Percentiles rank a stretch among this genome's conserved stretches.
Evolutionary conservation across 2,797 vertebrate species (phyloP).

Genomic region (Dendrocincla tyrannina): DNA sequence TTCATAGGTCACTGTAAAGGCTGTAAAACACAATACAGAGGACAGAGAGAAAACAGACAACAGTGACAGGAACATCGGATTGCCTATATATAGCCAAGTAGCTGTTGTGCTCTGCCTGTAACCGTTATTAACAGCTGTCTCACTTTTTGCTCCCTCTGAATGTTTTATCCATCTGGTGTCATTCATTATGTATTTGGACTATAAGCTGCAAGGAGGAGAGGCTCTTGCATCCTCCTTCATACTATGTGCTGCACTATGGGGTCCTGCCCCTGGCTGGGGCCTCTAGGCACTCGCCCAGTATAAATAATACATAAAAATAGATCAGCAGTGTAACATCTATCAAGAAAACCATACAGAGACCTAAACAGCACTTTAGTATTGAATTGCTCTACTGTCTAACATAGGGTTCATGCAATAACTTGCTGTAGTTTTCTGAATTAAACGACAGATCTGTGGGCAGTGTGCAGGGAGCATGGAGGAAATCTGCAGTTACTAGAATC

Average conservation of each 20-base stretch:
- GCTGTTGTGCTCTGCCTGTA: not conserved
- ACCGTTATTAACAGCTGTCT: not conserved
- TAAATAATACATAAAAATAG: constrained; percentile 53
- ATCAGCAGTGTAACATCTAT: not conserved
- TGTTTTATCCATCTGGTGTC: not conserved
- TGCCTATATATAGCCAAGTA: not conserved
- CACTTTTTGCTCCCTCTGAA: not conserved
- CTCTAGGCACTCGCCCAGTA: constrained; percentile 22
- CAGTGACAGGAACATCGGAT: not conserved
- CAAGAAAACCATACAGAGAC: not conserved
- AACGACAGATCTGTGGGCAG: not conserved
- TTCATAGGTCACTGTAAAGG: not conserved
- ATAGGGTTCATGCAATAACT: not conserved
- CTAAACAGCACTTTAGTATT: not conserved
- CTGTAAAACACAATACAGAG: not conserved
- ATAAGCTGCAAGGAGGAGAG: not conserved
- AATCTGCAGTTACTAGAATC: not conserved
- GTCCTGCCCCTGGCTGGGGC: not conserved
- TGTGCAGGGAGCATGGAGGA: not conserved
- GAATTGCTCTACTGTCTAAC: not conserved
- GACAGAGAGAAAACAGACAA: not conserved
- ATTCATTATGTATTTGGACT: not conserved
- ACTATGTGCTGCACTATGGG: not conserved
- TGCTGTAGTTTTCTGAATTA: not conserved
- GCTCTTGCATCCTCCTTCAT: not conserved